Conservation (phyloP, 2,888 invertebrate species). For the Luffia ferchaultella region DNA sequence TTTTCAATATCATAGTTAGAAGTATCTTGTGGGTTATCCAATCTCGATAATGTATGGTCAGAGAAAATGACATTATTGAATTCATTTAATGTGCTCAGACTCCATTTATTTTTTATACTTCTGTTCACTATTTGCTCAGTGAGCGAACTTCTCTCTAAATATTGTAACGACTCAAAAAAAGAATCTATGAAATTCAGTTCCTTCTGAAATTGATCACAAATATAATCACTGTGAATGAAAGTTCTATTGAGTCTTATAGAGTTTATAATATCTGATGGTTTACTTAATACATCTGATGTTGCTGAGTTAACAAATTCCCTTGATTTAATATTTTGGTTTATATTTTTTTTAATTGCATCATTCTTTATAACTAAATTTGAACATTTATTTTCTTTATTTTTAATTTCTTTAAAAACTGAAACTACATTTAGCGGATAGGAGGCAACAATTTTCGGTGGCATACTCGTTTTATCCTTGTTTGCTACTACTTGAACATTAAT, state of each 20-base stretch:
- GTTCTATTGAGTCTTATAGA: slow-evolving; percentile 41
- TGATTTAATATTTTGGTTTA: not conserved
- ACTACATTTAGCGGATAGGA: slow-evolving; percentile 46
- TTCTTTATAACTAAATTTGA: not conserved
- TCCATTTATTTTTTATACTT: not conserved
- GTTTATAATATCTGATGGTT: slow-evolving; percentile 55
- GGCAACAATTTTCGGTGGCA: slow-evolving; percentile 31
- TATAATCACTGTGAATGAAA: slow-evolving; percentile 38
- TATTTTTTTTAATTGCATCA: not conserved
- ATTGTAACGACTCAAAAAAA: slow-evolving; percentile 54
- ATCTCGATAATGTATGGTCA: not conserved
- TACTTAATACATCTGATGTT: slow-evolving; percentile 42
- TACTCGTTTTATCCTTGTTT: slow-evolving; percentile 25
- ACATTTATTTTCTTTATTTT: slow-evolving; percentile 6
- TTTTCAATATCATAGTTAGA: slow-evolving; percentile 32
- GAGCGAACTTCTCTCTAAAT: slow-evolving; percentile 44
- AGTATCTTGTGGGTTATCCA: not conserved
- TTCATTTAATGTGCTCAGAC: not conserved
- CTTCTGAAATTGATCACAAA: slow-evolving; percentile 50
- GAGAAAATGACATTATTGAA: not conserved
- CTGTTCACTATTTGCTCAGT: slow-evolving; percentile 31
- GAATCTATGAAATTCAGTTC: slow-evolving; percentile 59
- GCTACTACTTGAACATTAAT: slow-evolving; percentile 46
- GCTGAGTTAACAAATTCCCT: too few relatives aligned
- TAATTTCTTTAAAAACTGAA: slow-evolving; percentile 39